Percentiles rank a stretch among this genome's conserved stretches.
phyloP scores from a whole-genome alignment of 2,888 invertebrate genomes.

The Sympetrum striolatum region DNA sequence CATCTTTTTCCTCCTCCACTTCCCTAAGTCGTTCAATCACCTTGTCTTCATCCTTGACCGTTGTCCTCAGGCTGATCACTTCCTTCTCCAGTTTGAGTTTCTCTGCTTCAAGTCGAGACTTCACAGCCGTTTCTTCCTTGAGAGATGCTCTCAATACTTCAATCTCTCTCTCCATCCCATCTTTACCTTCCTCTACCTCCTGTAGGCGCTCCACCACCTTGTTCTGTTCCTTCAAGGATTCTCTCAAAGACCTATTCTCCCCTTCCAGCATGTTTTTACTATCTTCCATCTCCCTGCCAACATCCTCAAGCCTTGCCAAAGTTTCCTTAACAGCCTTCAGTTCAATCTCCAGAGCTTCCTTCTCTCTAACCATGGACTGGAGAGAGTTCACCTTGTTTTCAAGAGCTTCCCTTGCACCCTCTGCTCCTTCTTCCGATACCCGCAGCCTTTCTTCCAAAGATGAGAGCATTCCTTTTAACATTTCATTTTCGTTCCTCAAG shows the following conservation, averaged over 20 bases:
- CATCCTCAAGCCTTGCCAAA: background rate
- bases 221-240: slow-evolving; percentile 29
- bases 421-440: slow-evolving; percentile 8
- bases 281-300: slow-evolving; percentile 7
- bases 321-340: background rate
- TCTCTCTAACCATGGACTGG: background rate
- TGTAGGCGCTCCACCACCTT: slow-evolving; percentile 12
- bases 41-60: slow-evolving; percentile 28
- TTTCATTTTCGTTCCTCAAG: background rate
- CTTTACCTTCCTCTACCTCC: slow-evolving; percentile 55
- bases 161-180: slow-evolving; percentile 56
- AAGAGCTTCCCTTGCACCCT: slow-evolving; percentile 1
- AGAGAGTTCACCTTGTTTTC: slow-evolving; percentile 23
- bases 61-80: background rate
- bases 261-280: background rate
- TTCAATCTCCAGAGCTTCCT: background rate
- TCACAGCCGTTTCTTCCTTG: slow-evolving; percentile 45
- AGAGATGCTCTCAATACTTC: slow-evolving; percentile 51
- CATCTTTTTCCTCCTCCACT: slow-evolving; percentile 37
- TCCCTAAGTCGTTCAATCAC: slow-evolving; percentile 11
- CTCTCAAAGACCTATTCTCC: slow-evolving; percentile 8
- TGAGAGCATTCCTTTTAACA: background rate
- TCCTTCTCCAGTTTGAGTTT: background rate
- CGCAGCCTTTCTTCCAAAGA: slow-evolving; percentile 1
- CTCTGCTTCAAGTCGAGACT: background rate